Base-by-base conservation (phyloP, 2,888 invertebrate genomes). In the Campopleginae sp. region DNA sequence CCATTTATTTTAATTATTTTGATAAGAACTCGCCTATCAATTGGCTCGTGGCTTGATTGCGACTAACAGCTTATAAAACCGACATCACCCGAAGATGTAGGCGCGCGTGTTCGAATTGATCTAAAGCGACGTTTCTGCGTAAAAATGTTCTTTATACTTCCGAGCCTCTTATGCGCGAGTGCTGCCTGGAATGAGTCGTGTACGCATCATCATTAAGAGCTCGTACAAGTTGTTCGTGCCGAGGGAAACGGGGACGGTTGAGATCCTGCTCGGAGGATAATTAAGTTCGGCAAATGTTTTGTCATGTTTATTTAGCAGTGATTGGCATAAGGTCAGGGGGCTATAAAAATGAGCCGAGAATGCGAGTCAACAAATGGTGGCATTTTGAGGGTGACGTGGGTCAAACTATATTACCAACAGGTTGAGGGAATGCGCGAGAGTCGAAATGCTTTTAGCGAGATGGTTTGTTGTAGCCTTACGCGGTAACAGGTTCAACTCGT, bases 401-500 rank as follows among this genome's bases (percentile, higher is more conserved):
- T 58, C 58, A n/a, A 58, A 6, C 27, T 27, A 58, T 58, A 23
- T 6, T 6, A 58, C 12, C 6, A 14, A 4, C 27, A 58, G 58
- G 58, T 27, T 58, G 14, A 10, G 23, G 58, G 14, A 58, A 58
- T 23, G 58, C n/a, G n/a, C n/a, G n/a, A 14, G 27, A 14, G 6
- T 4, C 27, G 23, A 14, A 58, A 58, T 14, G 58, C 27, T 58
- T 58, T 58, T 58, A 58, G 58, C 27, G 58, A 58, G 27, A 19
- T 38, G 19, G 66, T 42, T 66, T 5, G 19, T 38, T 19, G 38
- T 1, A 66, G 66, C 66, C 66, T 66, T 38, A 42, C 42, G 42
- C 42, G 42, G 38, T 38, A 66, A 66, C 66, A 66, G 42, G n/a
- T 66, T 42, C n/a, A 58, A 27, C 58, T 27, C 58, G 66, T 66